Conservation (phyloP, 2,888 invertebrate species). For the Odontomyia ornata region DNA sequence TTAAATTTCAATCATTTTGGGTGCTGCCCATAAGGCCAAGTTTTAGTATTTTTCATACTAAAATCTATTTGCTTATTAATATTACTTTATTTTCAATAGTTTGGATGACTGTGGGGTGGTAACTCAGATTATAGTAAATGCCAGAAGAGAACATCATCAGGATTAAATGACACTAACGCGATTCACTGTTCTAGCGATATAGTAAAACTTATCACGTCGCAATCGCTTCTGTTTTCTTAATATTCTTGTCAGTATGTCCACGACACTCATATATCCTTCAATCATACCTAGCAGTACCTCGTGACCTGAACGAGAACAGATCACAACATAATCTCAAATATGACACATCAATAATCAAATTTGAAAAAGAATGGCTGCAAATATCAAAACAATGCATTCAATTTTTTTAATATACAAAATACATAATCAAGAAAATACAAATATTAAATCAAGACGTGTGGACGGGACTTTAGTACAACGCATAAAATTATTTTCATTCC, state of each 20-base stretch:
- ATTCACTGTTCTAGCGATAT: neutral
- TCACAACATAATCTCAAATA: neutral
- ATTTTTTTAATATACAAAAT: constrained; percentile 37
- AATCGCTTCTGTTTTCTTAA: neutral
- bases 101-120: neutral
- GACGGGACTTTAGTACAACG: constrained; percentile 6
- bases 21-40: constrained; percentile 47
- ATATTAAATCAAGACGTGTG: constrained; percentile 34
- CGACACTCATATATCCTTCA: neutral
- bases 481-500: constrained; percentile 3
- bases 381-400: constrained; percentile 18
- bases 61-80: neutral
- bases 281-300: neutral
- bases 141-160: constrained; percentile 29
- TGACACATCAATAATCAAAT: constrained; percentile 19
- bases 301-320: constrained; percentile 11
- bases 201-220: neutral
- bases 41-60: neutral
- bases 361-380: constrained; percentile 12
- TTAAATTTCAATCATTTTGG: constrained; percentile 47
- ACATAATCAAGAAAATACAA: constrained; percentile 42
- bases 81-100: neutral
- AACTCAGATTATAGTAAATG: neutral
- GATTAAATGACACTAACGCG: neutral
- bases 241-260: no score